Evolutionary conservation across 2,888 invertebrate genomes (phyloP).

Genomic region (Xylocampa areola): DNA sequence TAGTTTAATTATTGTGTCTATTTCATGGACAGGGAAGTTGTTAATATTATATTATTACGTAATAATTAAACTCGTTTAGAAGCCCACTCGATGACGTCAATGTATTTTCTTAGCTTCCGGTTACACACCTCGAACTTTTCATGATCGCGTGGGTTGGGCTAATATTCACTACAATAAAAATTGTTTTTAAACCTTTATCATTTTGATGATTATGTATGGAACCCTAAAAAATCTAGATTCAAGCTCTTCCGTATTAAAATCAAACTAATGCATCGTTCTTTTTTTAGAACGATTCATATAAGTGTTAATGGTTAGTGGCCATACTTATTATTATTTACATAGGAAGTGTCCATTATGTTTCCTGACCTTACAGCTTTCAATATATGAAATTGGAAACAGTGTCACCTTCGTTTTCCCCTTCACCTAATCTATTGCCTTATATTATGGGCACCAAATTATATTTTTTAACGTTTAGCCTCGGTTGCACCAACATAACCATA

Average conservation of each 20-base stretch:
- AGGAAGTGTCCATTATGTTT: not conserved
- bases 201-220: too few species aligned
- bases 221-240: not conserved
- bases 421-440: constrained; percentile 41
- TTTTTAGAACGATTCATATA: not conserved
- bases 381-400: not conserved
- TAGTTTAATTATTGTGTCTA: too few species aligned
- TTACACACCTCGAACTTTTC: too few species aligned
- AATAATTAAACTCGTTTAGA: too few species aligned
- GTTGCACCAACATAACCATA: too few species aligned
- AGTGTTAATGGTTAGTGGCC: not conserved
- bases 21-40: too few species aligned
- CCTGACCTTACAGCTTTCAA: not conserved
- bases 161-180: too few species aligned
- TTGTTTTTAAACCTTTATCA: too few species aligned
- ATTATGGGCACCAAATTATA: constrained; percentile 21
- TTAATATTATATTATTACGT: too few species aligned
- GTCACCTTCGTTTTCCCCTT: constrained; percentile 37
- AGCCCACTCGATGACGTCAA: too few species aligned
- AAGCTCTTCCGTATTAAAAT: not conserved
- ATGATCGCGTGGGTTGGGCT: too few species aligned
- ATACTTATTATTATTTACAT: not conserved
- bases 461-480: constrained; percentile 31
- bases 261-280: not conserved
- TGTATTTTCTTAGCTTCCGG: too few species aligned